Conservation (phyloP, 2,888 invertebrate species). For the Caenorhabditis becei region DNA sequence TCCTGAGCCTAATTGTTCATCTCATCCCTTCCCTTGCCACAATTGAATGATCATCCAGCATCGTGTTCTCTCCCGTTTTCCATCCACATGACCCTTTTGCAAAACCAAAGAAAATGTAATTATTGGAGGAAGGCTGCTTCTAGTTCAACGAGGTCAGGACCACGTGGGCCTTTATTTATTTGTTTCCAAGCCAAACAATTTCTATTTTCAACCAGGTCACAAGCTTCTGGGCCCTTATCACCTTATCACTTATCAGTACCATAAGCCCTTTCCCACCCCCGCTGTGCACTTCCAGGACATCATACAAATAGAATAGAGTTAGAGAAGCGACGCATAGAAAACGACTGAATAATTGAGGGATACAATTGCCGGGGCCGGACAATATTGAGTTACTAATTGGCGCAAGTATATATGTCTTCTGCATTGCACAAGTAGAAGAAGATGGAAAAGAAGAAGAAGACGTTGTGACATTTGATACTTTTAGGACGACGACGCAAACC, state of each 20-base stretch:
- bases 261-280: background rate
- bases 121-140: slow-evolving; percentile 13
- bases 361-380: slow-evolving; percentile 57
- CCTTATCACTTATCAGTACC: background rate
- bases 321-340: background rate
- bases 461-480: slow-evolving; percentile 50
- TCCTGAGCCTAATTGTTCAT: slow-evolving; percentile 33
- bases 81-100: slow-evolving; percentile 27
- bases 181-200: slow-evolving; percentile 8
- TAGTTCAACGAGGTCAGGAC: slow-evolving; percentile 44
- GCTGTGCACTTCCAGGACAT: background rate
- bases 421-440: too few relatives aligned
- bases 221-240: too few relatives aligned
- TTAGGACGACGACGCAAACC: background rate
- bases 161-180: slow-evolving; percentile 18
- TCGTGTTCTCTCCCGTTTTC: slow-evolving; percentile 6
- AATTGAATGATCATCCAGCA: slow-evolving; percentile 7
- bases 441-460: slow-evolving; percentile 5
- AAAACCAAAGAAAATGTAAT: slow-evolving; percentile 55
- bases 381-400: slow-evolving; percentile 67
- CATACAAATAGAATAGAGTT: background rate
- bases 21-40: background rate
- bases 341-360: slow-evolving; percentile 46
- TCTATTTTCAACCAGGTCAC: too few relatives aligned
- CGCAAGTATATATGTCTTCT: slow-evolving; percentile 10